A percentile compares a stretch with the other conserved stretches of the same genome.
phyloP scores from a whole-genome alignment of 37 sponge, comb jelly and placozoan species.

The Tethya wilhelma region DNA sequence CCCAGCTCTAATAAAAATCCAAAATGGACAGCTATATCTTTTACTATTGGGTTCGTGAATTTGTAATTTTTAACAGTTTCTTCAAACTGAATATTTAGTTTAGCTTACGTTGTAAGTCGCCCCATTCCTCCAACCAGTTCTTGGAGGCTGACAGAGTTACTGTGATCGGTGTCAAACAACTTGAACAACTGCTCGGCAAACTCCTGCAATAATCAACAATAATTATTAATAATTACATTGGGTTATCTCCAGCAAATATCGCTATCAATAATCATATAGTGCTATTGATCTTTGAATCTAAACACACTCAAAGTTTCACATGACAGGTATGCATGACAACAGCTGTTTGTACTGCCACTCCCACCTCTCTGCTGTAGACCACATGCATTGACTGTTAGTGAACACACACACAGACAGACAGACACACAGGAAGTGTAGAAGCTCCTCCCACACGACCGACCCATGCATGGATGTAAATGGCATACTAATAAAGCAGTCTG shows the following conservation, averaged over 20 bases:
- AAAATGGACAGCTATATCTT: too few relatives aligned
- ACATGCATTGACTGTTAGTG: too few relatives aligned
- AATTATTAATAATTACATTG: background rate
- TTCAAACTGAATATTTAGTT: background rate
- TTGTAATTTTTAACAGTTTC: background rate
- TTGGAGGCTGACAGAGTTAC: slow-evolving; percentile 71
- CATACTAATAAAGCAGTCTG: too few relatives aligned
- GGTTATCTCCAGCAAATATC: background rate
- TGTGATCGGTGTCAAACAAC: slow-evolving; percentile 78
- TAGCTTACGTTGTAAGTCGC: slow-evolving; percentile 68
- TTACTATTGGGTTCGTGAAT: too few relatives aligned
- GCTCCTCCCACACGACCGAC: too few relatives aligned
- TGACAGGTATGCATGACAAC: background rate
- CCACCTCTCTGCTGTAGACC: background rate
- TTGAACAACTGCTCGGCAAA: slow-evolving; percentile 77
- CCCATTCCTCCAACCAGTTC: slow-evolving; percentile 83
- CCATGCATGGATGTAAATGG: too few relatives aligned
- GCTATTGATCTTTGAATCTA: background rate
- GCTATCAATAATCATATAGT: background rate
- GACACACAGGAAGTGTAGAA: too few relatives aligned
- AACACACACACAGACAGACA: too few relatives aligned
- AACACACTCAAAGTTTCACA: background rate
- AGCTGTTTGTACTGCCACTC: background rate
- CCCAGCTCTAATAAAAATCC: too few relatives aligned
- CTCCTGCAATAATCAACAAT: slow-evolving; percentile 33